phyloP scores from a whole-genome alignment of 2,888 invertebrate species.

The Microctonus hyperodae region DNA sequence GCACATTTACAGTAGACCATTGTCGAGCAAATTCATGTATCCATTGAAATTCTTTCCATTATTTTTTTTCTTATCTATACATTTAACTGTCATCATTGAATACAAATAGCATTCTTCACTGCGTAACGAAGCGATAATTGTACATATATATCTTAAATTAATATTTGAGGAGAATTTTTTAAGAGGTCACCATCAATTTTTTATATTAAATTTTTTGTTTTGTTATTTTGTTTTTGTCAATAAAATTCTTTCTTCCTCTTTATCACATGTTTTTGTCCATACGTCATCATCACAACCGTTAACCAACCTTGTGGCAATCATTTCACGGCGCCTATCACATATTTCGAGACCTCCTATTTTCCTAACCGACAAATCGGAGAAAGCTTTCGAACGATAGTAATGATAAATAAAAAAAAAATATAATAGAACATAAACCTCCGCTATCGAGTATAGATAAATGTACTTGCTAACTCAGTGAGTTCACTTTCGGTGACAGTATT shows the following conservation, averaged over 20 bases:
- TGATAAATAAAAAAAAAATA: neutral
- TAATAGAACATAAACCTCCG: slow-evolving; percentile 3
- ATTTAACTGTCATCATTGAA: neutral
- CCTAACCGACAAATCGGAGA: slow-evolving; percentile 29
- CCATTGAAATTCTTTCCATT: neutral
- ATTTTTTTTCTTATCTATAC: neutral
- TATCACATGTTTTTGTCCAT: neutral
- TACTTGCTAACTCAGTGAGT: slow-evolving; percentile 39
- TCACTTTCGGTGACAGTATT: slow-evolving; percentile 49
- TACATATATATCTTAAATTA: too few species aligned
- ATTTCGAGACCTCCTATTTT: slow-evolving; percentile 14
- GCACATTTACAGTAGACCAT: neutral
- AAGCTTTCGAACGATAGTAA: slow-evolving; percentile 23
- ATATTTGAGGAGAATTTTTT: too few species aligned
- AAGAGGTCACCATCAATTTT: too few species aligned
- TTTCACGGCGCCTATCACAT: slow-evolving; percentile 2
- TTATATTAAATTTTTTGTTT: neutral
- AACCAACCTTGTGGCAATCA: slow-evolving; percentile 5
- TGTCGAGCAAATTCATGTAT: neutral
- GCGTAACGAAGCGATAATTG: neutral
- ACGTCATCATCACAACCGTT: slow-evolving; percentile 2
- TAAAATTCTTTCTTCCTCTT: neutral
- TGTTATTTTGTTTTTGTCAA: neutral
- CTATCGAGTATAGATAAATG: slow-evolving; percentile 41
- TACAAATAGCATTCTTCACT: too few species aligned